Conservation (phyloP, 2,797 vertebrate genomes). For the Paguma larvata region DNA sequence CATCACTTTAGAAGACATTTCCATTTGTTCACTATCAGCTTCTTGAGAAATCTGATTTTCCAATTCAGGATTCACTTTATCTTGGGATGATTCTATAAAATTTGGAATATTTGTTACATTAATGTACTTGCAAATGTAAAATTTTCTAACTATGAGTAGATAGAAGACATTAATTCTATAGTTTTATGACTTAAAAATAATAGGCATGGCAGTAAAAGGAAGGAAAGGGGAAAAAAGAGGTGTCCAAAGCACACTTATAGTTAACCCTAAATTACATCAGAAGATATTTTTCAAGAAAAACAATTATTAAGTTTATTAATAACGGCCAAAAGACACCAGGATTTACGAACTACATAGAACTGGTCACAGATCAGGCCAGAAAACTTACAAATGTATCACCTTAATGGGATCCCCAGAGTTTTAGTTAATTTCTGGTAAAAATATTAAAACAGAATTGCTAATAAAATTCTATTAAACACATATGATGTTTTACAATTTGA, state of each 20-base stretch:
- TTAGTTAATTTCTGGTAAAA: constrained; percentile 40
- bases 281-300: constrained; percentile 21
- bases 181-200: background rate
- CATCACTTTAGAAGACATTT: constrained; percentile 78
- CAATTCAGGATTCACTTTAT: constrained; percentile 82
- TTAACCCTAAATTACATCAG: background rate
- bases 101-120: constrained; percentile 34
- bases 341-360: background rate
- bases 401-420: background rate
- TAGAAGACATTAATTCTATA: background rate
- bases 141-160: background rate
- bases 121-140: background rate
- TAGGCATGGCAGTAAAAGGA: background rate
- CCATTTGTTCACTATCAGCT: constrained; percentile 80
- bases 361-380: background rate
- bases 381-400: background rate
- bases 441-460: background rate
- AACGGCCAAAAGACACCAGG: background rate
- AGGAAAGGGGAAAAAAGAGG: fast-evolving
- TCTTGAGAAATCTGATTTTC: constrained; percentile 81
- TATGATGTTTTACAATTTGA: constrained; percentile 12
- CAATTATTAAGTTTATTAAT: background rate
- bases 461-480: background rate
- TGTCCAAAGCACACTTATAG: background rate
- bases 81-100: constrained; percentile 86